Evolutionary conservation across 2,113 vertebrate species (phyloP).

Genomic region (Antigone vipio): DNA sequence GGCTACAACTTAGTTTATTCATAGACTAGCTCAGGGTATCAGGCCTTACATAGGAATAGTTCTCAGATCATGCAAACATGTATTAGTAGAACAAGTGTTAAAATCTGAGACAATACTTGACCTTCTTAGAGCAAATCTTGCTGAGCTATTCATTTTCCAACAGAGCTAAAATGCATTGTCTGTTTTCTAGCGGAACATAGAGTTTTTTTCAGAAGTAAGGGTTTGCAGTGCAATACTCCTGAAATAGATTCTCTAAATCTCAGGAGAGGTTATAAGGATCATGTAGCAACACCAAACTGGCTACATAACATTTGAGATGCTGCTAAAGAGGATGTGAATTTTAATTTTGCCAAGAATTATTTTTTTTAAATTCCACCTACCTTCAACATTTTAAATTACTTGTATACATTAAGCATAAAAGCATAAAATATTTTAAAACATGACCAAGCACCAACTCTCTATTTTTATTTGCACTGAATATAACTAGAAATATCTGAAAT

Average conservation of each 20-base stretch:
- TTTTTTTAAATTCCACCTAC: neutral
- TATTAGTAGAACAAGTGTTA: neutral
- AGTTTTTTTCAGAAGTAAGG: neutral
- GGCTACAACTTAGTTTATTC: neutral
- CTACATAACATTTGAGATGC: neutral
- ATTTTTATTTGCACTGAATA: neutral
- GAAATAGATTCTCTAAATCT: neutral
- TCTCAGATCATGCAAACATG: neutral
- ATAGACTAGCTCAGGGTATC: neutral
- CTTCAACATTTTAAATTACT: neutral
- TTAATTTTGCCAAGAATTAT: neutral
- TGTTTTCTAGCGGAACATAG: neutral
- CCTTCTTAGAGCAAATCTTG: neutral
- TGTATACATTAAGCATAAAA: neutral
- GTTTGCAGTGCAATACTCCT: neutral
- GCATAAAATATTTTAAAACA: neutral
- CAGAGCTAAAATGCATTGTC: neutral
- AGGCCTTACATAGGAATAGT: neutral
- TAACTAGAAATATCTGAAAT: neutral
- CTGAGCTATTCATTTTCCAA: neutral
- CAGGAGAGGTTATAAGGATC: neutral
- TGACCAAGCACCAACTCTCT: neutral
- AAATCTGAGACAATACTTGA: neutral
- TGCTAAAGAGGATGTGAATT: neutral
- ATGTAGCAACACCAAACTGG: neutral